Percentiles rank a stretch among this genome's conserved stretches.
phyloP scores from a whole-genome alignment of 2,888 invertebrate genomes.

The Allolobophora icterica region DNA sequence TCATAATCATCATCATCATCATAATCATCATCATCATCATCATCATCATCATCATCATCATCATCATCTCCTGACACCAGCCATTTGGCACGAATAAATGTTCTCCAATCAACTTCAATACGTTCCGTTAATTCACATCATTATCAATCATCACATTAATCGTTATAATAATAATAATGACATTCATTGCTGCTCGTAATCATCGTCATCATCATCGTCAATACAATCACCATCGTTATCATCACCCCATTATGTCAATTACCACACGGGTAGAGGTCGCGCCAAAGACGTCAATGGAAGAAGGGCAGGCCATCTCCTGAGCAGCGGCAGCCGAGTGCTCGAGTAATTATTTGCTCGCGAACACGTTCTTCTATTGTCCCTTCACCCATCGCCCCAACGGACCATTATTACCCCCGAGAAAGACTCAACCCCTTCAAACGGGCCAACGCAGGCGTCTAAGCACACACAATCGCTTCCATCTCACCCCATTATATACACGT shows the following conservation, averaged over 20 bases:
- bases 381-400: background rate
- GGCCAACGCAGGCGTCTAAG: background rate
- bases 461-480: background rate
- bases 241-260: background rate
- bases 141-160: background rate
- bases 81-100: too few relatives aligned
- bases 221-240: background rate
- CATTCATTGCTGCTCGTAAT: too few relatives aligned
- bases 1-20: too few relatives aligned
- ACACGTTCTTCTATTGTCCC: slow-evolving; percentile 9
- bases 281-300: background rate
- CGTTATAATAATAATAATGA: too few relatives aligned
- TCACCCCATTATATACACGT: background rate
- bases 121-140: background rate
- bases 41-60: too few relatives aligned
- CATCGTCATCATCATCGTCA: too few relatives aligned
- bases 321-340: background rate
- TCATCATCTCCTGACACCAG: too few relatives aligned
- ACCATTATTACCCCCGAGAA: background rate
- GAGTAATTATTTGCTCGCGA: background rate
- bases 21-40: too few relatives aligned
- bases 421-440: background rate
- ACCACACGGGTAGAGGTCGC: background rate
- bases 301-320: background rate
- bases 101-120: too few relatives aligned